These are phyloP conservation scores for Idaea dimidiata DNA, from an alignment of 2,888 invertebrate genomes.

Conservation along the genomic window DNA sequence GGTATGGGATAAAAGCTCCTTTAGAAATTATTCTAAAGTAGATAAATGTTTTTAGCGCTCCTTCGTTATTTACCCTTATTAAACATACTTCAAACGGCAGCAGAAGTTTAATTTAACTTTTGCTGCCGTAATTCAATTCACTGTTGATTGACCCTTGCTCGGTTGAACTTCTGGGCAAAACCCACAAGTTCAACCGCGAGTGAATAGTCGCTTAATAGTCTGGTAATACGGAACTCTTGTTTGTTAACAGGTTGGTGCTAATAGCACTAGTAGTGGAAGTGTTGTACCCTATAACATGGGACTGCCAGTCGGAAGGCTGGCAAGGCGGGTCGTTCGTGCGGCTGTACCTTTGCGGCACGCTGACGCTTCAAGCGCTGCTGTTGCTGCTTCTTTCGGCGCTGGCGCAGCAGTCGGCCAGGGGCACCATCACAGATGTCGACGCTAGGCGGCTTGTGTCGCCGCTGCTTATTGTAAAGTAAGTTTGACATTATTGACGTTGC, in stretches of 20 bases:
- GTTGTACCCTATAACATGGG: slow-evolving; percentile 84
- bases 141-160: too few species aligned
- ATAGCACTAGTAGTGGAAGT: slow-evolving; percentile 84
- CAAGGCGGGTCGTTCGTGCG: slow-evolving; percentile 86
- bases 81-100: too few species aligned
- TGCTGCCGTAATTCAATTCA: too few species aligned
- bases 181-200: too few species aligned
- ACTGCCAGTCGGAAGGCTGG: slow-evolving; percentile 81
- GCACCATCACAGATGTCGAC: slow-evolving; percentile 88
- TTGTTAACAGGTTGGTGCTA: slow-evolving; percentile 81
- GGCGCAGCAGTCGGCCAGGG: slow-evolving; percentile 86
- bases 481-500: too few species aligned
- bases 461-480: slow-evolving; percentile 86
- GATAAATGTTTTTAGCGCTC: too few species aligned
- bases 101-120: too few species aligned
- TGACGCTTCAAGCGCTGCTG: slow-evolving; percentile 82
- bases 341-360: slow-evolving; percentile 86
- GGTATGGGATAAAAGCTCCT: too few species aligned
- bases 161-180: too few species aligned
- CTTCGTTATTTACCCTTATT: too few species aligned
- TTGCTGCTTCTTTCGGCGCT: slow-evolving; percentile 84
- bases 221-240: slow-evolving; percentile 1
- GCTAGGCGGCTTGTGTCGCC: slow-evolving; percentile 86
- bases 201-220: too few species aligned
- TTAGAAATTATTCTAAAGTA: too few species aligned